Conservation (phyloP, 2,113 vertebrate species). For the Anas platyrhynchos region DNA sequence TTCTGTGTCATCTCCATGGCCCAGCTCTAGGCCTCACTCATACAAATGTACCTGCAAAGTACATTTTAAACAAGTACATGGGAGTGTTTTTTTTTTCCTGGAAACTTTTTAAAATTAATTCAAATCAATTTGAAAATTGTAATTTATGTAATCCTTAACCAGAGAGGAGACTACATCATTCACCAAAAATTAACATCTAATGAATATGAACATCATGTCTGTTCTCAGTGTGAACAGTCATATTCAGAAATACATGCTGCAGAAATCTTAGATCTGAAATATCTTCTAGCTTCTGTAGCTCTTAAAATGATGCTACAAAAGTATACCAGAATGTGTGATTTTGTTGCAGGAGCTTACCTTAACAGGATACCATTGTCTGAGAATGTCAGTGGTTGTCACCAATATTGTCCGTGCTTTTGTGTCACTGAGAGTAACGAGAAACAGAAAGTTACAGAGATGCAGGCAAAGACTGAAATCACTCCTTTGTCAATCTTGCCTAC, state of each 20-base stretch:
- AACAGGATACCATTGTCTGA: not conserved
- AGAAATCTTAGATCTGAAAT: not conserved
- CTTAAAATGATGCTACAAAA: not conserved
- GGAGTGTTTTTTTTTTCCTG: not conserved
- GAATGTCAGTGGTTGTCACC: not conserved
- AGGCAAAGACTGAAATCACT: not conserved
- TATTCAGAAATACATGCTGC: not conserved
- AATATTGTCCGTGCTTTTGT: not conserved
- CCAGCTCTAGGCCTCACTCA: not conserved
- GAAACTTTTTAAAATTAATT: not conserved
- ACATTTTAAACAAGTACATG: not conserved
- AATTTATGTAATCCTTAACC: not conserved
- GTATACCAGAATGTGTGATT: not conserved
- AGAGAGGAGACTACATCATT: not conserved
- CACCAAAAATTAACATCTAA: not conserved
- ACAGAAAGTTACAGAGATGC: not conserved
- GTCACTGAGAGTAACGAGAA: not conserved
- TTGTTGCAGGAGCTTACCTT: not conserved
- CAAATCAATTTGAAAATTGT: not conserved
- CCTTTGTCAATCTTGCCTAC: not conserved
- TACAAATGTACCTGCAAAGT: not conserved
- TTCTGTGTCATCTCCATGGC: not conserved
- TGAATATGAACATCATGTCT: not conserved
- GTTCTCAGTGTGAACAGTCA: not conserved
- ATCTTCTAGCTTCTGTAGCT: not conserved